Evolutionary conservation across 1,140 invertebrate genomes (phyloP).

Genomic region (Scaptomyza graminum): DNA sequence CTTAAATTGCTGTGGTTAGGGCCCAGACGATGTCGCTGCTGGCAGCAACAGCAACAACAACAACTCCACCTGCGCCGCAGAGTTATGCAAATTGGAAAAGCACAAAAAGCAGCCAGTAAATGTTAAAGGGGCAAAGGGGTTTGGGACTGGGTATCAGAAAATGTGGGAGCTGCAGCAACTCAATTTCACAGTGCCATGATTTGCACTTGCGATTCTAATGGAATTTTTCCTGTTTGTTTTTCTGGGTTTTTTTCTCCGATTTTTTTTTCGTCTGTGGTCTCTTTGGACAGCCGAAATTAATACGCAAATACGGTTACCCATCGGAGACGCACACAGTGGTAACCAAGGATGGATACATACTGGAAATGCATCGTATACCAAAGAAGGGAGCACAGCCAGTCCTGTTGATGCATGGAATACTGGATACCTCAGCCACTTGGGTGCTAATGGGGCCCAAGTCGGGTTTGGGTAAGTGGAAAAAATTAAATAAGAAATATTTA

Average conservation of each 20-base stretch:
- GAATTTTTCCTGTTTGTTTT: constrained; percentile 25
- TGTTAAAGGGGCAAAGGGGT: background rate
- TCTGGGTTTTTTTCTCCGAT: constrained; percentile 2
- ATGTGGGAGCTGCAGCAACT: constrained; percentile 34
- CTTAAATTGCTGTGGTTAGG: constrained; percentile 65
- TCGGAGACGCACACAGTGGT: constrained; percentile 85
- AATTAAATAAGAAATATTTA: background rate
- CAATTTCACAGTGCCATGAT: constrained; percentile 75
- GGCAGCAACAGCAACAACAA: background rate
- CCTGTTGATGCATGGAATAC: constrained; percentile 89
- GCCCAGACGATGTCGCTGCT: constrained; percentile 29
- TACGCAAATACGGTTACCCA: constrained; percentile 86
- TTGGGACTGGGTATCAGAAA: background rate
- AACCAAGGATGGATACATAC: constrained; percentile 86
- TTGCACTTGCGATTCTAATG: constrained; percentile 58
- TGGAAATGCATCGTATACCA: constrained; percentile 85
- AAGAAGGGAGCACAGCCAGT: constrained; percentile 81
- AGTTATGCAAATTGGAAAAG: constrained; percentile 63
- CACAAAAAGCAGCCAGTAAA: constrained; percentile 5
- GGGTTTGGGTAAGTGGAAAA: constrained; percentile 84
- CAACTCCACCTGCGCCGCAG: constrained; percentile 31
- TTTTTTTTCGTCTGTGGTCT: constrained; percentile 16
- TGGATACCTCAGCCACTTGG: constrained; percentile 89
- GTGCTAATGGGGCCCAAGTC: constrained; percentile 89
- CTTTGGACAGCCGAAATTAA: constrained; percentile 77